Evolutionary conservation across 2,888 invertebrate genomes (phyloP), one percentile per base, ranked within the genome.

Genomic region (Leucophora obtusa): DNA sequence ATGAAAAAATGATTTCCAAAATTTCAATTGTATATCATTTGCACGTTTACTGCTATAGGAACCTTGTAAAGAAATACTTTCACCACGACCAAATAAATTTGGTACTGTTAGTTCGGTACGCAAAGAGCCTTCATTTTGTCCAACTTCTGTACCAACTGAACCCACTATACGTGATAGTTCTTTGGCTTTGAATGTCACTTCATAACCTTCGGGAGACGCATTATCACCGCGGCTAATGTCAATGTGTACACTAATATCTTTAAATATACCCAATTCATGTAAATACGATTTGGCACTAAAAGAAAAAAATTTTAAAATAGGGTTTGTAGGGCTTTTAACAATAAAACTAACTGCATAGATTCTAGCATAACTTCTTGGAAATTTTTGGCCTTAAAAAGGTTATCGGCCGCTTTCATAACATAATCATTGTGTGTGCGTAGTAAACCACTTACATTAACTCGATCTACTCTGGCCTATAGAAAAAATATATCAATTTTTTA

Each of bases 71-170:
- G 94, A 94, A 10, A 97, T 84, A 38, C 93, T 92, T 92, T 98
- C 98, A 0, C 97, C 98, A 71, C 98, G 92, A 0, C 98, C 98
- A 84, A 94, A 91, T 68, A 97, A 90, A 91, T 98, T 98, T 0
- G 97, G 96, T 82, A 95, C 91, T 84, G 94, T 93, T 68, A 95
- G 91, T 65, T 95, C 93, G 87, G 89, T 85, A 75, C 87, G 86
- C 35, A 98, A 89, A 21, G 96, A 95, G 1, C 97, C 98, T 88
- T 98, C 97, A 88, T 98, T 97, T 87, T 97, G 96, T 24, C 97
- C 97, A 79, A 98, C 94, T 83, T 95, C 93, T 0, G 97, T 97
- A 86, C 95, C 96, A 47, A 97, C 92, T 0, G 96, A 95, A 17
- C 97, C 98, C 69, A 94, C 93, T 21, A 97, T 88, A n/a, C 96